Evolutionary conservation across 2,113 vertebrate species (phyloP), one percentile per base, ranked within the genome.

Genomic region (Gobiocypris rarus): DNA sequence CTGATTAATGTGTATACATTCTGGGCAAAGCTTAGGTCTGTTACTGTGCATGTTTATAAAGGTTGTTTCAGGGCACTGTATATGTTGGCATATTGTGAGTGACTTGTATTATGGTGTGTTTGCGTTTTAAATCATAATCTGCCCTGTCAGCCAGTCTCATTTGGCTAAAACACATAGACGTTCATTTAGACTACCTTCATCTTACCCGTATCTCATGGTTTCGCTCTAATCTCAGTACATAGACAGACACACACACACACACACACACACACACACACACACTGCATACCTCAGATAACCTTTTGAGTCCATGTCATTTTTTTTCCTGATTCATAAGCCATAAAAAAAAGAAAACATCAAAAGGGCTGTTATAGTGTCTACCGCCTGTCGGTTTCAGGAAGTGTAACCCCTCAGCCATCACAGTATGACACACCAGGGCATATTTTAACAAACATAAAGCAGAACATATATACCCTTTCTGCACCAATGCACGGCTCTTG

Each of bases 151-250:
- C 76, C n/a, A 43, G 17, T 1, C 24, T 76, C n/a, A 78, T 28
- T 45, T 61, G 10, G 0, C 17, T 50, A 22, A 63, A 61, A 79
- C 15, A 28, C 45, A 54, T 9, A 28, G 17, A 54, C 26, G 8
- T 56, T 58, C 5, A 77, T 77, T 77, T 34, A 77, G 2, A 41
- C 54, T 38, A 22, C 31, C 28, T 52, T 58, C 75, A 58, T 38
- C 19, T 75, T 24, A 59, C 52, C 11, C 10, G 11, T 17, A 78
- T 52, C 45, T 75, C 14, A 52, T 43, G n/a, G 19, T 34, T 56
- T 78, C 15, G 3, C 75, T 78, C 56, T 24, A 43, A 78, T 78
- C 31, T 78, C 34, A 78, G 75, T 41, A 78, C 75, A 59, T 1
- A 61, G 5, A 58, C 19, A 76, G 31, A 48, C 45, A 48, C 28